Base-by-base conservation (phyloP, 2,113 vertebrate species). In the Platysternon megacephalum region DNA sequence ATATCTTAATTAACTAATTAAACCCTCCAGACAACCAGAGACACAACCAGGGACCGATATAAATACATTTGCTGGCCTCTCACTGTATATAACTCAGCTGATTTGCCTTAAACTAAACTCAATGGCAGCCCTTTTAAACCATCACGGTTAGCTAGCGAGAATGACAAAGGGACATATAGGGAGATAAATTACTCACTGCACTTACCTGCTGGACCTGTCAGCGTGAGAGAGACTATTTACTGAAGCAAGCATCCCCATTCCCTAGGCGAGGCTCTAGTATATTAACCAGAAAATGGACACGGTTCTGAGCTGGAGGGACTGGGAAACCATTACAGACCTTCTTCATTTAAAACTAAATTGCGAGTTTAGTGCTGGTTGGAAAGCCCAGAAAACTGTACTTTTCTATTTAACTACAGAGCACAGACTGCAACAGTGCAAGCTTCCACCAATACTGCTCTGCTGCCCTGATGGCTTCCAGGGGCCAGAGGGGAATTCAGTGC, bases 401-500 rank as follows among this genome's bases (percentile, higher is more conserved):
- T 74, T 48, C 22, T 32, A 28, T 85, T 85, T 51, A n/a, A 68
- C 11, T 35, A 68, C 83, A 17, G 9, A 85, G n/a, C 28, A 49
- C 32, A 49, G 61, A 51, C n/a, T 22, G 61, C 48, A 29, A 35
- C 48, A 28, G 61, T 29, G 16, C 32, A 84, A 49, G 56, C 24
- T 49, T 72, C 48, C 49, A 49, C 21, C 49, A 51, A 51, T 28
- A 26, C n/a, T 51, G 22, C 9, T 85, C 46, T 24, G 24, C 65
- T 8, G 19, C 11, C 12, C 17, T 0, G 2, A 4, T 10, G 0
- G 0, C 21, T 61, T 80, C 46, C 0, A 76, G 39, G 0, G 26
- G 44, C 13, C 2, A 88, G 35, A 86, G 84, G 10, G 1, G 3
- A 89, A 6, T 87, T 48, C 21, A 79, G 3, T 0, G 1, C 8